Base-by-base conservation (phyloP, 2,888 invertebrate species). In the Scotopteryx bipunctaria region DNA sequence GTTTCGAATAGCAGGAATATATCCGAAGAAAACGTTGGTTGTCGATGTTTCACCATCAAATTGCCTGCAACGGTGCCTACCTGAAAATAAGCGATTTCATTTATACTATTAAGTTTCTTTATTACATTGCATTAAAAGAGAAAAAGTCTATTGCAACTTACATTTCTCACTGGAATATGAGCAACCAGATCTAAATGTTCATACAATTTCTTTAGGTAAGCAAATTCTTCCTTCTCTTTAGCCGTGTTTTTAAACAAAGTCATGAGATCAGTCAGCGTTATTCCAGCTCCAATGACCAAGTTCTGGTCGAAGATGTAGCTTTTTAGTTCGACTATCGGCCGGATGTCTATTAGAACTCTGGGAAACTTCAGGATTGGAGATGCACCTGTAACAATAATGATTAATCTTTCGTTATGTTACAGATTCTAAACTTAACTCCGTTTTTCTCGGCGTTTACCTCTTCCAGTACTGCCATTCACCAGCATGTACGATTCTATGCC, bases 131-230 rank as follows among this genome's bases (percentile, higher is more conserved):
- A 2, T 8, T 2, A 13, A 5, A 11, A 19, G 35, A 17, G 19
- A 19, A 1, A 17, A 11, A 5, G n/a, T n/a, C 9, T 9, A 27
- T 11, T 27, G 9, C 4, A 11, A 8, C 92, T 89, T 82, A 95
- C 94, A 81, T 95, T 95, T 83, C 95, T 86, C 1, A 96, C 93
- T 9, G 94, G 93, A 41, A 94, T 92, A 76, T 93, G 94, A n/a
- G 95, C 95, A 4, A 95, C 92, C 38, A 94, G 74, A 67, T 93
- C 92, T 37, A 95, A 80, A 70, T 95, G 95, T 27, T 93, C 87
- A 15, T 91, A 92, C 25, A 95, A 74, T 47, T 91, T 87, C 6
- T 82, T 73, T 36, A 94, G 78, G 74, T 95, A 94, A 4, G 83
- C 76, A 69, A 93, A 95, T 11, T 91, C 90, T 0, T 79, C 71